Conservation (phyloP, 2,888 invertebrate species). For the Pristionchus entomophagus region DNA sequence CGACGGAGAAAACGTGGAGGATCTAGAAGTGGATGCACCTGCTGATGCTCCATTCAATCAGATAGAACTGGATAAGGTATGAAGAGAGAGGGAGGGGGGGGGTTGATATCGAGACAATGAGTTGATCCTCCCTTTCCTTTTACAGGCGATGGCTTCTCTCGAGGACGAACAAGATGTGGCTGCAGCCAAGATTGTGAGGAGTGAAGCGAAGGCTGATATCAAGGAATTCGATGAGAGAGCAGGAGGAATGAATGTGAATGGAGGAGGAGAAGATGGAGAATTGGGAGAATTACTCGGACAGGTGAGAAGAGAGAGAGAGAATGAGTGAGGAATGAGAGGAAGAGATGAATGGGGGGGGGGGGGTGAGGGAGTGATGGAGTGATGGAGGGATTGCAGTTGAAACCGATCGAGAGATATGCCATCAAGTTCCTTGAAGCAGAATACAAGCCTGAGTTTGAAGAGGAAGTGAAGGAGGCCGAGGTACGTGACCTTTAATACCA, state of each 20-base stretch:
- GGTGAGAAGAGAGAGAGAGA: slow-evolving; percentile 11
- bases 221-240: slow-evolving; percentile 66
- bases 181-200: slow-evolving; percentile 68
- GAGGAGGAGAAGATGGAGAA: slow-evolving; percentile 28
- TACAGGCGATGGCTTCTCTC: slow-evolving; percentile 67
- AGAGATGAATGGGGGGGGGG: slow-evolving; percentile 42
- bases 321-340: slow-evolving; percentile 29
- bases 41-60: slow-evolving; percentile 58
- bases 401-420: slow-evolving; percentile 94
- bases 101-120: too few species aligned
- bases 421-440: slow-evolving; percentile 92
- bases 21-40: slow-evolving; percentile 57
- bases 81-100: not conserved
- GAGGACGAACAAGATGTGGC: slow-evolving; percentile 73
- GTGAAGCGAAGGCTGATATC: slow-evolving; percentile 64
- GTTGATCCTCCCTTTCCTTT: not conserved
- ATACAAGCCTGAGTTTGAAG: slow-evolving; percentile 85
- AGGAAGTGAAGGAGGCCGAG: slow-evolving; percentile 90
- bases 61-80: slow-evolving; percentile 66
- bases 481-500: slow-evolving; percentile 78
- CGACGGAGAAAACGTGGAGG: slow-evolving; percentile 64
- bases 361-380: not conserved
- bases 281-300: slow-evolving; percentile 27
- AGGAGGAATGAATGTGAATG: slow-evolving; percentile 50
- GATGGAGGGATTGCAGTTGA: slow-evolving; percentile 82